These are phyloP conservation scores for Halesus radiatus DNA, from an alignment of 1,140 invertebrate genomes.

Conservation along the genomic window DNA sequence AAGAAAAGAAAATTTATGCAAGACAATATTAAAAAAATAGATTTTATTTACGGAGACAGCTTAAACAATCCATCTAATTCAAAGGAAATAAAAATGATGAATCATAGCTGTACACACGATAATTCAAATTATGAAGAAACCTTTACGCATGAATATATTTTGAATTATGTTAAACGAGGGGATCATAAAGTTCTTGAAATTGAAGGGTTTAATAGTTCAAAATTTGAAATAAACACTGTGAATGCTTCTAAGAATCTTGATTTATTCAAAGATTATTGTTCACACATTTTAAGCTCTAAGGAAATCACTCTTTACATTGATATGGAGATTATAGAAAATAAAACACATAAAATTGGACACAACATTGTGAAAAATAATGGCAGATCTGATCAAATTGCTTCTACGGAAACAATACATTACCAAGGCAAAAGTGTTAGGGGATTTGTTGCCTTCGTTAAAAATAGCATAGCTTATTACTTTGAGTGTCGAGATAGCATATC, in stretches of 20 bases:
- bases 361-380: slow-evolving; percentile 40
- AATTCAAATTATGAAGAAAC: neutral
- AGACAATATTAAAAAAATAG: neutral
- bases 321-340: slow-evolving; percentile 22
- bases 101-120: neutral
- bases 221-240: slow-evolving; percentile 1
- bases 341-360: slow-evolving; percentile 34
- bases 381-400: neutral
- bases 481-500: slow-evolving; percentile 4
- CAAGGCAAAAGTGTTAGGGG: slow-evolving; percentile 24
- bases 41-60: neutral
- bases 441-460: slow-evolving; percentile 29
- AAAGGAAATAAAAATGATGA: neutral
- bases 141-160: slow-evolving; percentile 3
- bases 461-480: slow-evolving; percentile 42
- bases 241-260: slow-evolving; percentile 11
- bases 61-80: neutral
- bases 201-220: neutral
- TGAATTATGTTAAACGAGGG: neutral
- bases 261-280: slow-evolving; percentile 28
- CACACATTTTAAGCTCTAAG: slow-evolving; percentile 15
- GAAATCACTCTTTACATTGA: slow-evolving; percentile 41
- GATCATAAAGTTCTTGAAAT: neutral
- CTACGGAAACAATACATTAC: neutral
- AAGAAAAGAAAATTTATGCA: slow-evolving; percentile 9